Base-by-base conservation (phyloP, 2,888 invertebrate species). In the Drosophila melanosoma region DNA sequence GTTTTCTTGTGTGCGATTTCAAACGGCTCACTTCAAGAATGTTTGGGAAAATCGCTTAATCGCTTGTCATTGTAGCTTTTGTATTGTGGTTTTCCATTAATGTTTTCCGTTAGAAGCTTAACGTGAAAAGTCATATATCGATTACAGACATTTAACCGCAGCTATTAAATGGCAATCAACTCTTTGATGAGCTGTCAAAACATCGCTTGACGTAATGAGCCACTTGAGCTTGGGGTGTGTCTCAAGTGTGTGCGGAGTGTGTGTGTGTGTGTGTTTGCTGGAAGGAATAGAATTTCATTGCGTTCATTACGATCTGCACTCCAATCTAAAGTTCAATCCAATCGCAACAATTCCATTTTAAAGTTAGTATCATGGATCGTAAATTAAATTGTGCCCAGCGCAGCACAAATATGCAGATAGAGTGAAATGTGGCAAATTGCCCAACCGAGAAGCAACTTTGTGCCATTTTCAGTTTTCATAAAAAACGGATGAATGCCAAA, bases 161-260 rank as follows among this genome's bases (percentile, higher is more conserved):
- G 68, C 74, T 62, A 75, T 83, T 86, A 86, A 86, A 82, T 79
- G 86, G 82, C 83, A 84, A 86, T 84, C 84, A 86, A 68, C 65
- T 68, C 67, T 79, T 76, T 84, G 84, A 84, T 86, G 86, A 83
- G 83, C 83, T 86, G 84, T 86, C 84, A 84, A 86, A 85, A 73
- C 70, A 72, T 63, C 69, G 83, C 72, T 80, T 78, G 70, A 69
- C 67, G 69, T 75, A 80, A 82, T 68, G 54, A 70, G 68, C 48
- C 56, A 64, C 42, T 52, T 45, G 58, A n/a, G n/a, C 33, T 54
- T 23, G 12, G 29, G 56, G 71, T 49, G 71, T 59, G 69, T 54
- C 38, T 29, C 11, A 23, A 45, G 59, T 32, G 26, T 35, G 36
- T 17, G 35, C 12, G 7, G 1, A 20, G n/a, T 42, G 20, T 15